Base-by-base conservation (phyloP, 2,888 invertebrate genomes). In the Serripes groenlandicus region DNA sequence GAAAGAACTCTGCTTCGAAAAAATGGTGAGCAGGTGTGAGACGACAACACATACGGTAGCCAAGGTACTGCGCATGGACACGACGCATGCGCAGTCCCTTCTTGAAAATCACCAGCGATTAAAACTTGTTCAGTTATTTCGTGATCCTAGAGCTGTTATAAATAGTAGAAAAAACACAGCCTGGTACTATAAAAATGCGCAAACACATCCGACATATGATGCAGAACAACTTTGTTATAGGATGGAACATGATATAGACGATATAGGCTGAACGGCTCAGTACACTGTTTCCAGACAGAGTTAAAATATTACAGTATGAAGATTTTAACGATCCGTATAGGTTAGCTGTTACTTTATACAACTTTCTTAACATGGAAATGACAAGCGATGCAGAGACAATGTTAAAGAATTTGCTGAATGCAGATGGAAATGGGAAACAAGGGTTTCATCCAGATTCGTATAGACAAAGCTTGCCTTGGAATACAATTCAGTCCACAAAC, bases 221-320 rank as follows among this genome's bases (percentile, higher is more conserved):
- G 58, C 26, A 3, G 28, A 58, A 58, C 11, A 28, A 3, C 26
- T 58, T 5, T 58, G 58, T 58, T 7, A 58, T 7, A 23, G 58
- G 28, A 58, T 58, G 23, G 58, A 58, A 58, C 23, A 58, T 5
- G 58, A 58, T 15, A 26, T 58, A 3, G 58, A 5, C 2, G n/a
- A n/a, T n/a, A n/a, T 28, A 15, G 23, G 58, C 58, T 7, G 23
- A 26, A 26, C 11, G 15, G 15, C 28, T 58, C 4, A 58, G 28
- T 23, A 3, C 26, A 7, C 4, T n/a, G 3, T 79, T 28, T 54
- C 79, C 74, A 30, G 35, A 54, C 21, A 56, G 79, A 18, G 56
- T 79, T 18, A 70, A 49, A 30, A 62, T 70, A 9, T 21, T 79
- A 0, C 79, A 79, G 28, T 79, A 79, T 21, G 79, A 79, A 62